A percentile compares a stretch with the other conserved stretches of the same genome.
Evolutionary conservation across 2,113 vertebrate species (phyloP).

Genomic region (Chaetorhynchus papuensis): DNA sequence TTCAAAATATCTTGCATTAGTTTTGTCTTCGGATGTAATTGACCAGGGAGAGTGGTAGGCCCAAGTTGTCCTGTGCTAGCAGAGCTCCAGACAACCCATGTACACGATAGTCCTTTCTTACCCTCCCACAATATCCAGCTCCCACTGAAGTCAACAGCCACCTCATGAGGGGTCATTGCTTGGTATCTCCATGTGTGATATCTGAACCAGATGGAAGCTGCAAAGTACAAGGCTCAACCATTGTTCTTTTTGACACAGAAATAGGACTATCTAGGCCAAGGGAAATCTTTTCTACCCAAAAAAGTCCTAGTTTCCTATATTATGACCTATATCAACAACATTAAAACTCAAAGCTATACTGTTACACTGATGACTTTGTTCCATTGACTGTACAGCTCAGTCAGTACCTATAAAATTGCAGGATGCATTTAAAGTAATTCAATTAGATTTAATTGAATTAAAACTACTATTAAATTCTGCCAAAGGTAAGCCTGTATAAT

Average conservation of each 20-base stretch:
- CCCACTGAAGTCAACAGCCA: neutral
- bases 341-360: slow-evolving; percentile 1
- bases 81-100: neutral
- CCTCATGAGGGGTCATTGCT: neutral
- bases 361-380: slow-evolving; percentile 27
- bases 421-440: slow-evolving; percentile 58
- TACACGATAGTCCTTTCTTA: neutral
- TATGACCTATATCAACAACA: slow-evolving; percentile 17
- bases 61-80: neutral
- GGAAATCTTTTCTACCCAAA: neutral
- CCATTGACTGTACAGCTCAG: neutral
- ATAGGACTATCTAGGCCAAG: neutral
- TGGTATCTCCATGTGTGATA: neutral
- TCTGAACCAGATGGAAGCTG: neutral
- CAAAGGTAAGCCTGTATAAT: slow-evolving; percentile 53
- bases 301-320: slow-evolving; percentile 13
- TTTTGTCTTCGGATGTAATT: neutral
- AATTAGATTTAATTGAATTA: slow-evolving; percentile 68
- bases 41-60: neutral
- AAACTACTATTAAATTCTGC: slow-evolving; percentile 59
- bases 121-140: neutral
- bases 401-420: slow-evolving; percentile 59
- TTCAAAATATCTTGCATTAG: neutral
- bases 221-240: neutral
- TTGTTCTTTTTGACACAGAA: neutral